Percentiles rank a stretch among this genome's conserved stretches.
Evolutionary conservation across 2,888 invertebrate genomes (phyloP).

Genomic region (Erpobdella octoculata): DNA sequence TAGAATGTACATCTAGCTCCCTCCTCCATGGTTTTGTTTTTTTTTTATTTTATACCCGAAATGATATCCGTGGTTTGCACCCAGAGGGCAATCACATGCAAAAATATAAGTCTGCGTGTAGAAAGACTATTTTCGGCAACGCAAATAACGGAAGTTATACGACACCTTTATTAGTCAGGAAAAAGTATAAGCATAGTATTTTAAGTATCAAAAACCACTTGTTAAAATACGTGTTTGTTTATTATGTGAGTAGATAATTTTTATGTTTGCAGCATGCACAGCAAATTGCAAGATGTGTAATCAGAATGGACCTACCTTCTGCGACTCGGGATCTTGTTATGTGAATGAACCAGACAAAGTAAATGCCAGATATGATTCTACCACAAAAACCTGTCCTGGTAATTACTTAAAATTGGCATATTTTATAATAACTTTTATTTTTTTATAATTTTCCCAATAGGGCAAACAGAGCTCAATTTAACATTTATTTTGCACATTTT

Average conservation of each 20-base stretch:
- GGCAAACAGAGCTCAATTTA: background rate
- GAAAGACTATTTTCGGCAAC: background rate
- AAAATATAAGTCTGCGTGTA: too few relatives aligned
- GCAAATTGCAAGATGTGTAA: conserved; percentile 23
- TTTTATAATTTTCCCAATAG: background rate
- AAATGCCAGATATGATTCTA: conserved; percentile 18
- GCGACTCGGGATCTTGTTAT: conserved; percentile 24
- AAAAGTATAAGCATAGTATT: too few relatives aligned
- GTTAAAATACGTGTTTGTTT: background rate
- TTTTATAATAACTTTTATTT: background rate
- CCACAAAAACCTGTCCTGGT: conserved; percentile 8
- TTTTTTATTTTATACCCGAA: too few relatives aligned
- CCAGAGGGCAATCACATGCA: too few relatives aligned
- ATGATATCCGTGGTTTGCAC: too few relatives aligned
- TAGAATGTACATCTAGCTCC: too few relatives aligned
- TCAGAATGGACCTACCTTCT: conserved; percentile 23
- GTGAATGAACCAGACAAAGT: too few relatives aligned
- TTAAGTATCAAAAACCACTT: too few relatives aligned
- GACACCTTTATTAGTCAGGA: too few relatives aligned
- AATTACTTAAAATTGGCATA: background rate
- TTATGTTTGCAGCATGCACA: conserved; percentile 22
- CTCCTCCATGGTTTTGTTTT: too few relatives aligned
- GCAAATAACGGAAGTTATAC: too few relatives aligned
- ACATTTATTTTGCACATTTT: background rate
- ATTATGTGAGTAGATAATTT: background rate